These are phyloP conservation scores for Hystrix brachyura DNA, from an alignment of 2,113 vertebrate species.

Conservation along the genomic window DNA sequence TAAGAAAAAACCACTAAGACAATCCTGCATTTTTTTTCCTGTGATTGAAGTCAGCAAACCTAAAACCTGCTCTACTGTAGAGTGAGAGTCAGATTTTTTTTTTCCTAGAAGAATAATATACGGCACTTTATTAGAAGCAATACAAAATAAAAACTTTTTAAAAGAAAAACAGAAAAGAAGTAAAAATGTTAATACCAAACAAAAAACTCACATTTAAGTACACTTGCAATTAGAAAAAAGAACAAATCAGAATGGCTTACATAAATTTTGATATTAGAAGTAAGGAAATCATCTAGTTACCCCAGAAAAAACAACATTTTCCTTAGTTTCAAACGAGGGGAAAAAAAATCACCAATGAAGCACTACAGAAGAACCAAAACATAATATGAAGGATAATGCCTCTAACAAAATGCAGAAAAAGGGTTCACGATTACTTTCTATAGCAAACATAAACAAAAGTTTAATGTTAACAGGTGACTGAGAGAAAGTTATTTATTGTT, in stretches of 20 bases:
- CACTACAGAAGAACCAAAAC: background rate
- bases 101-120: background rate
- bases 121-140: conserved; percentile 14
- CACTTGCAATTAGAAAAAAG: background rate
- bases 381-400: background rate
- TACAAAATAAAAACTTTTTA: conserved; percentile 45
- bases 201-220: background rate
- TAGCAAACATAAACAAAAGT: background rate
- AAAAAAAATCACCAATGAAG: background rate
- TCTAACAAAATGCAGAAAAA: background rate
- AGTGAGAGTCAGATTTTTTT: background rate
- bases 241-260: background rate
- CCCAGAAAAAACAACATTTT: background rate
- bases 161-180: conserved; percentile 32
- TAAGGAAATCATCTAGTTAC: background rate
- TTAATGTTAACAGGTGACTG: background rate
- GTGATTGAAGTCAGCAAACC: background rate
- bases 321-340: background rate
- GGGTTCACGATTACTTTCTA: background rate
- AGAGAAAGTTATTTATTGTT: background rate
- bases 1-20: background rate
- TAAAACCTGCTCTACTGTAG: background rate
- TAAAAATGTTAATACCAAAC: background rate
- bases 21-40: background rate
- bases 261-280: background rate